Evolutionary conservation across 2,113 vertebrate species (phyloP).

Genomic region (Tapirus terrestris): DNA sequence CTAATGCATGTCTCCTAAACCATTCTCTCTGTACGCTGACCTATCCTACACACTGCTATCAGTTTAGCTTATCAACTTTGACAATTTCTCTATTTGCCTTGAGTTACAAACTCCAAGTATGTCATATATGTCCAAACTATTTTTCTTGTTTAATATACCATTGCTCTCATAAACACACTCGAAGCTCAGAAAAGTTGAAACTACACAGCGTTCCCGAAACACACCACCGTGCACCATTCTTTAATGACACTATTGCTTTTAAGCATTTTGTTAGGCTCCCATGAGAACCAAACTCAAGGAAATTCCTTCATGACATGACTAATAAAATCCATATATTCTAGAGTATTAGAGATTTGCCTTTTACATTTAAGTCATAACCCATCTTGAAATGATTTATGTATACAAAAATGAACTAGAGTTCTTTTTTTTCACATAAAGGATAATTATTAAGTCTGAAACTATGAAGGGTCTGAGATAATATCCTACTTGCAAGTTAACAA

Average conservation of each 20-base stretch:
- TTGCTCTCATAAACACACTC: background rate
- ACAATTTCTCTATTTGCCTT: background rate
- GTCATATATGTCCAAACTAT: background rate
- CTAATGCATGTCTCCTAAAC: background rate
- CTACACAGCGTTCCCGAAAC: background rate
- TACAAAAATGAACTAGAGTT: background rate
- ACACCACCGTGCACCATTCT: background rate
- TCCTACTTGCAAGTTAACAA: background rate
- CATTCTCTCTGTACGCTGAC: background rate
- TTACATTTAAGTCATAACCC: background rate
- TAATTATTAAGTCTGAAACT: background rate
- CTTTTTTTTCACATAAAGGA: background rate
- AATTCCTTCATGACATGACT: background rate
- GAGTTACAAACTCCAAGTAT: background rate
- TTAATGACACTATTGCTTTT: background rate
- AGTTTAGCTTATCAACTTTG: background rate
- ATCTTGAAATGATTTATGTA: slow-evolving; percentile 6
- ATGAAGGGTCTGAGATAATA: background rate
- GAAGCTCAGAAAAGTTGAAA: background rate
- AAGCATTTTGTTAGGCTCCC: background rate
- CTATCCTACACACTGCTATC: background rate
- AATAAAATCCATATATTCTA: background rate
- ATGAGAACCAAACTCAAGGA: background rate
- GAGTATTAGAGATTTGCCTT: background rate
- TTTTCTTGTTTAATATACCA: background rate